Evolutionary conservation across 1,140 invertebrate genomes (phyloP).

Genomic region (Nasonia vitripennis): DNA sequence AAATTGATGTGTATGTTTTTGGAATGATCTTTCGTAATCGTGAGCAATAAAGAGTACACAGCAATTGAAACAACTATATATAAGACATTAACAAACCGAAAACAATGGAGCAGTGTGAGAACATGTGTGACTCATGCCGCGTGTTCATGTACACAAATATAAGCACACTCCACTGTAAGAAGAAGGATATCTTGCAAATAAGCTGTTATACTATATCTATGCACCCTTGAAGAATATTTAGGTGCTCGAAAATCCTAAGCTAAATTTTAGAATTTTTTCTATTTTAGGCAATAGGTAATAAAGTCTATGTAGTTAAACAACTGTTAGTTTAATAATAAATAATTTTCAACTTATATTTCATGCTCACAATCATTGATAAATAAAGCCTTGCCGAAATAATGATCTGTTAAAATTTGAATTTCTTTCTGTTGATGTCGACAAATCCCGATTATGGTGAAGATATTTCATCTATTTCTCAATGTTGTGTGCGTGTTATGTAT

Average conservation of each 20-base stretch:
- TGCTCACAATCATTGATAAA: neutral
- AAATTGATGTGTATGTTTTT: constrained; percentile 13
- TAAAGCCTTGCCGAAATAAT: neutral
- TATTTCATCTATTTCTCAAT: neutral
- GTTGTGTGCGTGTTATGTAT: constrained; percentile 27
- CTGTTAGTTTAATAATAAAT: neutral
- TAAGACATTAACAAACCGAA: constrained; percentile 31
- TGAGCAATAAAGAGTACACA: constrained; percentile 34
- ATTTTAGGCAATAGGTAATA: no score
- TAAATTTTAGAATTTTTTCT: neutral
- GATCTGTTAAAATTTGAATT: neutral
- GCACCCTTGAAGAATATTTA: neutral
- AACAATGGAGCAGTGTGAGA: constrained; percentile 30
- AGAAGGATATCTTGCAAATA: neutral
- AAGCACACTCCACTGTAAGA: constrained; percentile 10
- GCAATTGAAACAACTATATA: constrained; percentile 40
- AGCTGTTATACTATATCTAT: neutral
- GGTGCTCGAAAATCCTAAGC: neutral
- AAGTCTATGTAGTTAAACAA: neutral
- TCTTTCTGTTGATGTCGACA: neutral
- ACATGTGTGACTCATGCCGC: constrained; percentile 39
- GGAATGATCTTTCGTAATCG: constrained; percentile 25
- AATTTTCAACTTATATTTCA: neutral
- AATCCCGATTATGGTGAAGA: neutral
- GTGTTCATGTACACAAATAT: constrained; percentile 31